Evolutionary conservation across 2,797 vertebrate genomes (phyloP).

Genomic region (Peromyscus melanophrys): DNA sequence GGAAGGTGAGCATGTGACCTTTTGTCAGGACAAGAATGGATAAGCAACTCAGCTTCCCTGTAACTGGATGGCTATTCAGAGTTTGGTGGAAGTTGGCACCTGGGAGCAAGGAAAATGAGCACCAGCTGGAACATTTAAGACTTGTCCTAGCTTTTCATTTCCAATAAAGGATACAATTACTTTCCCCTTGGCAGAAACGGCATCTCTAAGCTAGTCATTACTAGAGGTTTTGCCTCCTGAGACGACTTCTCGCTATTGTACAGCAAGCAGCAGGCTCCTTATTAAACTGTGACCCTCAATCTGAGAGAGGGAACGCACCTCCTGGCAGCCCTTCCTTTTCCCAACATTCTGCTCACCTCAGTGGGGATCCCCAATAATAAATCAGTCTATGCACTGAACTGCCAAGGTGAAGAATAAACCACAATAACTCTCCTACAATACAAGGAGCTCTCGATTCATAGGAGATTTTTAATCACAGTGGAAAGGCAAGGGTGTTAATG

Average conservation of each 20-base stretch:
- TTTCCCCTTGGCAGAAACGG: constrained; percentile 71
- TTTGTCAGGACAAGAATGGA: not conserved
- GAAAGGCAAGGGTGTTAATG: constrained; percentile 85
- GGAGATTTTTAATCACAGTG: constrained; percentile 87
- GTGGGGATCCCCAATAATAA: constrained; percentile 67
- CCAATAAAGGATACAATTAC: constrained; percentile 66
- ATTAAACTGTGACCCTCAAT: constrained; percentile 81
- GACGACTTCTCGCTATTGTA: constrained; percentile 64
- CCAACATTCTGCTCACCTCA: constrained; percentile 70
- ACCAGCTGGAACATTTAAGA: constrained; percentile 20
- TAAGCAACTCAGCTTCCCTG: not conserved
- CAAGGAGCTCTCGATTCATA: constrained; percentile 83
- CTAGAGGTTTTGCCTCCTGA: constrained; percentile 60
- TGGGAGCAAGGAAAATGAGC: not conserved
- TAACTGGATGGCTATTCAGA: not conserved
- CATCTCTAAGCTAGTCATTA: constrained; percentile 28
- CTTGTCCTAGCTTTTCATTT: constrained; percentile 63
- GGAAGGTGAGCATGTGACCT: not conserved
- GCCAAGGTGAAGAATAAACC: constrained; percentile 78
- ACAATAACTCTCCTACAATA: constrained; percentile 81
- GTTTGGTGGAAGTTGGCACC: not conserved
- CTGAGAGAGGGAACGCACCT: constrained; percentile 68
- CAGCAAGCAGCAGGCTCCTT: constrained; percentile 67
- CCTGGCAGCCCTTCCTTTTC: constrained; percentile 24
- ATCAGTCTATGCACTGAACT: constrained; percentile 74